Evolutionary conservation across 92 coral and sea anemone species (phyloP).

Genomic region (Isaurus tuberculatus): DNA sequence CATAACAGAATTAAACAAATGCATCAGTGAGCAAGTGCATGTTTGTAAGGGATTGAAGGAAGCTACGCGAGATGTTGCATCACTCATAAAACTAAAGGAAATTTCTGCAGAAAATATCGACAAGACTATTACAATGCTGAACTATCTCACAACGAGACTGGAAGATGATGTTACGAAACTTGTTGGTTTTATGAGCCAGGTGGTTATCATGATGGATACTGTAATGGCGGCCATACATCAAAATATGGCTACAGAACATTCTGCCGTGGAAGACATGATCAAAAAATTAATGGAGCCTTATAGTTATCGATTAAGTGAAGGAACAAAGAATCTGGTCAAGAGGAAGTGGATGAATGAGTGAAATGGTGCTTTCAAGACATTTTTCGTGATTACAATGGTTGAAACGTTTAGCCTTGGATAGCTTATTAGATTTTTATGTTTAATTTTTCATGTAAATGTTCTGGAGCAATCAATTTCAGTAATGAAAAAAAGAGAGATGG

Average conservation of each 20-base stretch:
- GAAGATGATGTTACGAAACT: slow-evolving; percentile 76
- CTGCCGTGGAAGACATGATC: slow-evolving; percentile 89
- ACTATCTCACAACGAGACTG: slow-evolving; percentile 79
- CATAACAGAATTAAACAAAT: slow-evolving; percentile 69
- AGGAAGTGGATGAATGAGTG: slow-evolving; percentile 56
- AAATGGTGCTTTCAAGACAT: not conserved
- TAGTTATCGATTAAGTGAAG: slow-evolving; percentile 67
- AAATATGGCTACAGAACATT: slow-evolving; percentile 69
- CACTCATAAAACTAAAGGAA: slow-evolving; percentile 55
- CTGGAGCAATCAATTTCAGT: too few species aligned
- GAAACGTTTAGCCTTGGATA: not conserved
- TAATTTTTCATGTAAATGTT: too few species aligned
- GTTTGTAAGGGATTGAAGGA: slow-evolving; percentile 68
- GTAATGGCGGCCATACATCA: slow-evolving; percentile 90
- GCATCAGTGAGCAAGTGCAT: slow-evolving; percentile 66
- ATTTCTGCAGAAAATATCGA: slow-evolving; percentile 59
- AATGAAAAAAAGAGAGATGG: too few species aligned
- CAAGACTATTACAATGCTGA: slow-evolving; percentile 69
- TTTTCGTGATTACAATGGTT: not conserved
- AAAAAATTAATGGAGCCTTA: slow-evolving; percentile 74
- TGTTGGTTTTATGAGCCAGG: slow-evolving; percentile 81
- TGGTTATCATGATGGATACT: slow-evolving; percentile 82
- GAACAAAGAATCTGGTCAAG: slow-evolving; percentile 74
- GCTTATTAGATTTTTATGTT: not conserved
- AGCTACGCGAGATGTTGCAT: slow-evolving; percentile 49